phyloP scores from a whole-genome alignment of 1,140 invertebrate genomes.

The Eciton burchellii region DNA sequence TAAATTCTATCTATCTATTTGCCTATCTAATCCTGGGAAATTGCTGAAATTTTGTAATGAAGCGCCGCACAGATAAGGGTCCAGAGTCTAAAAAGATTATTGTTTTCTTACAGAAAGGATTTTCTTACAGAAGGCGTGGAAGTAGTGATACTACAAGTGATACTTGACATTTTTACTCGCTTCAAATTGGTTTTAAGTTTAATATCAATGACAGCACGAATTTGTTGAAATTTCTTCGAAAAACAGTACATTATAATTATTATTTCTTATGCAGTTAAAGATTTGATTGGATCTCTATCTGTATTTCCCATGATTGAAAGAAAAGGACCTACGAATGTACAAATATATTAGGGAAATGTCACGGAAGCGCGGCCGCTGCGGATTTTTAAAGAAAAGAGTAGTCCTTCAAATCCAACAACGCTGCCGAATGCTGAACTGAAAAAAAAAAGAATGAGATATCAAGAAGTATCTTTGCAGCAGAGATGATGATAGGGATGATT shows the following conservation, averaged over 20 bases:
- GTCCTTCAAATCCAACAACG: slow-evolving; percentile 83
- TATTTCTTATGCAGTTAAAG: background rate
- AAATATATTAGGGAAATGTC: slow-evolving; percentile 66
- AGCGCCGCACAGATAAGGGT: too few species aligned
- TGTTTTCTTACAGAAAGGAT: too few species aligned
- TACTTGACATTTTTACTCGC: too few species aligned
- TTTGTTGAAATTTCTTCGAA: too few species aligned
- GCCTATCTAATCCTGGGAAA: too few species aligned
- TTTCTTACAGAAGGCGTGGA: too few species aligned
- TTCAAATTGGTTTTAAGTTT: too few species aligned
- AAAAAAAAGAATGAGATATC: slow-evolving; percentile 49
- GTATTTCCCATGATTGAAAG: slow-evolving; percentile 26
- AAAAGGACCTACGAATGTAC: slow-evolving; percentile 68
- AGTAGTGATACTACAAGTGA: too few species aligned
- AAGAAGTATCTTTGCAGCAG: slow-evolving; percentile 81
- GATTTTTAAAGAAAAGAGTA: slow-evolving; percentile 72
- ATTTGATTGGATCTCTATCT: background rate
- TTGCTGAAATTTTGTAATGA: too few species aligned
- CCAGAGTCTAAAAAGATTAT: too few species aligned
- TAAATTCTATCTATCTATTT: too few species aligned
- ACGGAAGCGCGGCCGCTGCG: slow-evolving; percentile 66
- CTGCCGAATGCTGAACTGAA: slow-evolving; percentile 76
- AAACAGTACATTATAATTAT: background rate
- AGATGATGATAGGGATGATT: slow-evolving; percentile 82
- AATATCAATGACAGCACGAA: too few species aligned